phyloP scores from a whole-genome alignment of 2,797 vertebrate genomes.

The Bothrops alternatus region DNA sequence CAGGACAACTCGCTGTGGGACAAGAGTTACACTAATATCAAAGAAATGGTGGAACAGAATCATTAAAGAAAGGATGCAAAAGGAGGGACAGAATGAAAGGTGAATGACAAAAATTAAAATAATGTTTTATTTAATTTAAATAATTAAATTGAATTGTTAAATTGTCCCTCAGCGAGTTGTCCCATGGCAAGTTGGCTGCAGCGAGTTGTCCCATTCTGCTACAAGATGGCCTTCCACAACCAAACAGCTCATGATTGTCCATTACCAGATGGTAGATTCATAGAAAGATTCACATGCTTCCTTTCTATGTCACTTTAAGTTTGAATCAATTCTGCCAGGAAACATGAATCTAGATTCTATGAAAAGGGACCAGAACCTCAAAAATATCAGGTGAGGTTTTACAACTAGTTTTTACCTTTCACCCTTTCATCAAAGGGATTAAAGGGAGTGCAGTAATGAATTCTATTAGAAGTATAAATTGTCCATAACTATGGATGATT shows the following conservation, averaged over 20 bases:
- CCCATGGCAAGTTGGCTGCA: no score
- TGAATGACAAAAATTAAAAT: no score
- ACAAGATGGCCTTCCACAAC: neutral
- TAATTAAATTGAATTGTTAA: no score
- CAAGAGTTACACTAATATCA: no score
- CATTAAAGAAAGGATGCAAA: no score
- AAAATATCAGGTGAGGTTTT: neutral
- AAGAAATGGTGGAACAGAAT: no score
- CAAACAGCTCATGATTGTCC: neutral
- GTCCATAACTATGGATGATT: neutral
- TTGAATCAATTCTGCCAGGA: neutral
- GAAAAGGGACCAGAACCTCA: neutral
- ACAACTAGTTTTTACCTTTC: neutral
- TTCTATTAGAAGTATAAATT: neutral
- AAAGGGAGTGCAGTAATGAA: neutral
- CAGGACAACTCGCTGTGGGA: no score
- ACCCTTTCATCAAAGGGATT: neutral
- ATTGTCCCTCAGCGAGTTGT: no score
- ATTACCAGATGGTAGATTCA: neutral
- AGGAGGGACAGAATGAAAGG: no score
- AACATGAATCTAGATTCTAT: neutral
- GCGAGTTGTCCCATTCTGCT: neutral
- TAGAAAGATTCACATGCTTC: neutral
- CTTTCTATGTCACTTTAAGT: neutral
- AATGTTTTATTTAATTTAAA: no score